Evolutionary conservation across 1,140 invertebrate genomes (phyloP), one percentile per base, ranked within the genome.

Genomic region (Zophobas morio): DNA sequence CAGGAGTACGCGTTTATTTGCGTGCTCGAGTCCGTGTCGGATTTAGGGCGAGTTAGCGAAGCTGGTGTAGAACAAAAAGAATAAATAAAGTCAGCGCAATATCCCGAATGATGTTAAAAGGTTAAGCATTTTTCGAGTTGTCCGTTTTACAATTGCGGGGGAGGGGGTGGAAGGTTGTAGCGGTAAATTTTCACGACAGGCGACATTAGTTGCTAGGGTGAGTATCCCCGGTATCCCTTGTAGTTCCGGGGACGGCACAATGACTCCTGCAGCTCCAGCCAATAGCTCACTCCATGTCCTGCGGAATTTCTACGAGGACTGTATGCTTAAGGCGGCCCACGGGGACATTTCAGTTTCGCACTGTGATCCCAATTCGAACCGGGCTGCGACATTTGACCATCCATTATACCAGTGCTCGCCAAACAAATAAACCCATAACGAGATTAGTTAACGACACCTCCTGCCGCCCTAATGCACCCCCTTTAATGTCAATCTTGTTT

Each of bases 291-390:
- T 74, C 72, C 53, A 54, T 74, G 72, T 74, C 72, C 72, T 74
- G 72, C 53, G 53, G 72, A 74, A 74, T 74, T 74, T 74, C 72
- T 74, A 74, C 70, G 46, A 72, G 70, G 46, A 72, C 70, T 74
- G 72, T 74, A 80, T 81, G 79, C 79, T 81, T 78, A 82, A 81
- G 80, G 80, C 79, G 74, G 77, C 80, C 82, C 82, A 82, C 75
- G 66, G 82, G 82, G 82, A 83, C 81, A 81, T 83, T 82, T 83
- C 81, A 81, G 82, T 83, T 79, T 83, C 82, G 80, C 80, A 80
- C 77, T 80, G 80, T 81, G 81, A 82, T 82, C 82, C 80, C 81
- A 81, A 82, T 82, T 81, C 82, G 80, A 82, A 80, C 79, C 79
- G 74, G 80, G 77, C 72, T 80, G 79, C 78, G 82, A 83, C 82